Percentiles rank a stretch among this genome's conserved stretches.
Conservation (phyloP, 2,113 vertebrate species). For the Apodemus speciosus region DNA sequence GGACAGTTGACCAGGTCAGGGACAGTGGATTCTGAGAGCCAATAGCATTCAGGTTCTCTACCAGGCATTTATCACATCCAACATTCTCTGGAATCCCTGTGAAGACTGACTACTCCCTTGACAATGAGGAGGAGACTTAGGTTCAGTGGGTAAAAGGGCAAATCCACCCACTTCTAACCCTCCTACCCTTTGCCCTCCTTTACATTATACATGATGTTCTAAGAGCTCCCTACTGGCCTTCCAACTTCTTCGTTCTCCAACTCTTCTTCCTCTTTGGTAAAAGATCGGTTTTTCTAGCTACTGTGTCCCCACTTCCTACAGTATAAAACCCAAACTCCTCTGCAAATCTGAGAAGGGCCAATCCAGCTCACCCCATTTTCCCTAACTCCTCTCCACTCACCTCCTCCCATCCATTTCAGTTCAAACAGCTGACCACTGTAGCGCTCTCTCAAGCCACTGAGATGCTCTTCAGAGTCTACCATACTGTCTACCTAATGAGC, state of each 20-base stretch:
- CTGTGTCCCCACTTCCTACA: neutral
- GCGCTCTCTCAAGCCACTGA: too few species aligned
- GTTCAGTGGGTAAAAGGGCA: neutral
- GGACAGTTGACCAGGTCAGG: fast-evolving
- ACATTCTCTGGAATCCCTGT: neutral
- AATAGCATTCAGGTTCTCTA: fast-evolving
- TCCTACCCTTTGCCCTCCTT: neutral
- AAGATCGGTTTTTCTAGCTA: neutral
- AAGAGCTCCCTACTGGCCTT: neutral
- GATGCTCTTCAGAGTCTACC: neutral
- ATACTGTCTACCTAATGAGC: fast-evolving
- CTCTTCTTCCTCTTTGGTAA: neutral
- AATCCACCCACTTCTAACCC: neutral
- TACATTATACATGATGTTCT: neutral
- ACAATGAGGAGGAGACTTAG: neutral
- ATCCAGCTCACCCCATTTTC: neutral
- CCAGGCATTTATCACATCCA: neutral
- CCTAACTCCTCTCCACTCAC: neutral
- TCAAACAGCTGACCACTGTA: neutral
- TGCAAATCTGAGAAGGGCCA: neutral
- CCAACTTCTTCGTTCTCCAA: neutral
- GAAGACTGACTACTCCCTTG: neutral
- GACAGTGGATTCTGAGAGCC: neutral
- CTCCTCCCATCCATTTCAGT: neutral
- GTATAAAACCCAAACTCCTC: neutral